Base-by-base conservation (phyloP, 2,113 vertebrate species). In the Ctenodactylus gundi region DNA sequence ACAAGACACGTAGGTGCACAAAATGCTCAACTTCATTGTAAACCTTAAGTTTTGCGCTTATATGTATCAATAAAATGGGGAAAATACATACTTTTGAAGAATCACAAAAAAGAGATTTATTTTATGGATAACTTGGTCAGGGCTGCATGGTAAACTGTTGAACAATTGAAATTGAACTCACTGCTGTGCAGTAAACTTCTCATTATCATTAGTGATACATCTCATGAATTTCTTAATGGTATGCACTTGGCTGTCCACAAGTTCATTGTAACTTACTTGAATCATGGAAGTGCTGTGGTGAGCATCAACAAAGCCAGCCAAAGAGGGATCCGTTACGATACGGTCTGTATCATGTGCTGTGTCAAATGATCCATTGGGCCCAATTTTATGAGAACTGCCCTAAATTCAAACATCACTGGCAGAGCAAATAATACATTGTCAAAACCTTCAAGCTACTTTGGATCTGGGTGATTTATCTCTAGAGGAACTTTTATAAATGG, bases 401-500 rank as follows among this genome's bases (percentile, higher is more conserved):
- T 46, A 67, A 39, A 94, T 75, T 81, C 83, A 96, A 89, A 85
- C 89, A 88, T 88, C 75, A 80, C 72, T 57, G 39, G 27, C 72
- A 64, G 55, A 89, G 76, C 75, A 94, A 93, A 83, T 88, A 94
- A 92, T 78, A 49, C n/a, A 82, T 73, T 95, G 76, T 78, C 87
- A 90, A 93, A 96, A 75, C 41, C 51, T 82, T 84, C 70, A 36
- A 93, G 27, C 31, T 94, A 68, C 27, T 57, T 3, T 10, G 20
- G 14, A 78, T 85, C 44, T 92, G 29, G 31, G 62, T 91, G 91
- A 89, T 96, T 94, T 95, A 91, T 95, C 72, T 96, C 57, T 25
- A n/a, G 46, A 85, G 73, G 77, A 93, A 81, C 21, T 88, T 95
- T 93, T 93, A 72, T 91, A 96, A 93, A 89, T 87, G 80, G 65